Evolutionary conservation across 2,113 vertebrate genomes (phyloP), one percentile per base, ranked within the genome.

Genomic region (Eulacestoma nigropectus): DNA sequence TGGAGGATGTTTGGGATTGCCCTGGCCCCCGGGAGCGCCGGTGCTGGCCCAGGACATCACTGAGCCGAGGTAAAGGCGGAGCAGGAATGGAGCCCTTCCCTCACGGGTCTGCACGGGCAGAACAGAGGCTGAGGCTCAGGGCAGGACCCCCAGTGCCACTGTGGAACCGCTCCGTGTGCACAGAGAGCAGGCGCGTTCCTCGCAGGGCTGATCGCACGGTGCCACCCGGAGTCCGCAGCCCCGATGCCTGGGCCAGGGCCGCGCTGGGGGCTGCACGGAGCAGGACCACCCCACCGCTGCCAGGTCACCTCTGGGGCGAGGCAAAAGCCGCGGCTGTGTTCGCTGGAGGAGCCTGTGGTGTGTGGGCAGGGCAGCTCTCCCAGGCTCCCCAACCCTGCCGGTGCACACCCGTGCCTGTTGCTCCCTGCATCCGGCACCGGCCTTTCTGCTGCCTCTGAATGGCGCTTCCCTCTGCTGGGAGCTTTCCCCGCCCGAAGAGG

Each of bases 331-430:
- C 12, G 29, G 22, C 13, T 1, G 14, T 2, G 8, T 37, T 13
- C 46, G 25, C 63, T 37, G 84, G 3, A 62, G 76, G 37, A 35
- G 41, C 2, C 3, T 3, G 39, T 2, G 12, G 5, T 2, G 53
- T 4, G 33, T 32, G 21, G 32, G 30, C 4, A 22, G 9, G 12
- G 21, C 49, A 21, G 33, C 7, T 37, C 41, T 47, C 33, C 76
- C 16, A 3, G 12, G 11, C 4, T 19, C 44, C 65, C 9, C 5
- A 17, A 5, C 4, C 14, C 30, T 29, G 30, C 6, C 21, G 19
- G 7, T 0, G 21, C 35, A 13, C 17, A 2, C 7, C 4, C 7
- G 33, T 10, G 35, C 33, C 67, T 26, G 6, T 1, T 4, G 16
- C 21, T 4, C 21, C n/a, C 59, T 25, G 2, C 10, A 6, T 19